These are phyloP conservation scores for Epinephelus coioides DNA, from an alignment of 2,797 vertebrate species.

Conservation along the genomic window DNA sequence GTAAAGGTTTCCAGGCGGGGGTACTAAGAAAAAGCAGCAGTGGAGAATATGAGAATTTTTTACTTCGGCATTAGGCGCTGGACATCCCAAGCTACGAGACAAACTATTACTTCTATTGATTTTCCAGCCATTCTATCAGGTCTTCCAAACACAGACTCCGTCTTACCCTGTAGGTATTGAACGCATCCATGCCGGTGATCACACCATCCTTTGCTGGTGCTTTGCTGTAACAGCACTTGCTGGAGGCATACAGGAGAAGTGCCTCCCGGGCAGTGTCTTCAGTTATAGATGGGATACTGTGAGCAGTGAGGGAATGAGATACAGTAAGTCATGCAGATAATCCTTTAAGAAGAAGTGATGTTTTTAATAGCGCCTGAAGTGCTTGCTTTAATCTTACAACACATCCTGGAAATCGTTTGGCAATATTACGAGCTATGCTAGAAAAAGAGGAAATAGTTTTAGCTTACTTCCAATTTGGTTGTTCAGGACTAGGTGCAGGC, in stretches of 20 bases:
- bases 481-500: constrained; percentile 69
- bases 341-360: constrained; percentile 25
- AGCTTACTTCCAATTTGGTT: constrained; percentile 84
- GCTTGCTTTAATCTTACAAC: neutral
- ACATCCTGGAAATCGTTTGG: neutral
- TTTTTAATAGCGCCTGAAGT: neutral
- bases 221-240: constrained; percentile 85
- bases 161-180: constrained; percentile 86
- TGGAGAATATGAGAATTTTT: neutral
- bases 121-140: neutral
- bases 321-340: neutral
- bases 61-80: neutral
- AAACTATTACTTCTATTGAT: neutral
- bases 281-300: constrained; percentile 83
- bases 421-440: neutral
- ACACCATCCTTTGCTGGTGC: constrained; percentile 79
- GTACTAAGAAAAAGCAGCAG: constrained; percentile 78
- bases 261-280: constrained; percentile 84
- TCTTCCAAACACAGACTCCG: neutral
- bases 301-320: constrained; percentile 13
- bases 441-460: neutral
- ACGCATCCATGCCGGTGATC: constrained; percentile 80
- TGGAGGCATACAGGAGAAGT: constrained; percentile 76
- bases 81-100: neutral
- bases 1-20: constrained; percentile 86